A percentile compares a stretch with the other conserved stretches of the same genome.
Evolutionary conservation across 1,140 invertebrate species (phyloP).

Genomic region (Eubasilissa regina): DNA sequence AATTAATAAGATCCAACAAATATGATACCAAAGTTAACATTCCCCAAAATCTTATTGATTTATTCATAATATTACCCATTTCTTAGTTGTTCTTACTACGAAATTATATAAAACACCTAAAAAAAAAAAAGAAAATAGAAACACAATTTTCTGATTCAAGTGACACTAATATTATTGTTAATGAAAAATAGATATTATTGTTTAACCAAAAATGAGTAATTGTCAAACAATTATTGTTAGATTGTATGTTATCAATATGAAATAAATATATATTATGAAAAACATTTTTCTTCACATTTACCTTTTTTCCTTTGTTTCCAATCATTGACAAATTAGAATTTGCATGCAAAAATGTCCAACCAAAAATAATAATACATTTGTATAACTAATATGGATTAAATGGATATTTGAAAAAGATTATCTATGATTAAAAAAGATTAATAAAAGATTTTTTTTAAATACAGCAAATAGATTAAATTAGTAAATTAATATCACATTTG

Average conservation of each 20-base stretch:
- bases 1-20: constrained; percentile 62
- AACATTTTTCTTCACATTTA: background rate
- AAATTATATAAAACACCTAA: constrained; percentile 14
- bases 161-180: constrained; percentile 54
- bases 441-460: no score
- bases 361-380: no score
- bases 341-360: no score
- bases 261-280: constrained; percentile 57
- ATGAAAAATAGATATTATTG: constrained; percentile 60
- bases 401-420: no score
- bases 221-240: constrained; percentile 61
- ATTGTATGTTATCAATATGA: constrained; percentile 59
- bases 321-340: background rate
- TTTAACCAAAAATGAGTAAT: constrained; percentile 61
- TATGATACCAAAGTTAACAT: constrained; percentile 71
- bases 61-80: constrained; percentile 43
- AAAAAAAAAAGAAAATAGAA: constrained; percentile 28
- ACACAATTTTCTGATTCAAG: constrained; percentile 26
- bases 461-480: no score
- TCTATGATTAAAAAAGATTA: no score
- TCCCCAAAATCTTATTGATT: constrained; percentile 63
- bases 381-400: no score
- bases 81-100: constrained; percentile 30
- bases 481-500: no score
- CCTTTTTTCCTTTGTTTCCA: background rate